Evolutionary conservation across 2,888 invertebrate genomes (phyloP), one percentile per base, ranked within the genome.

Genomic region (Cinara cedri): DNA sequence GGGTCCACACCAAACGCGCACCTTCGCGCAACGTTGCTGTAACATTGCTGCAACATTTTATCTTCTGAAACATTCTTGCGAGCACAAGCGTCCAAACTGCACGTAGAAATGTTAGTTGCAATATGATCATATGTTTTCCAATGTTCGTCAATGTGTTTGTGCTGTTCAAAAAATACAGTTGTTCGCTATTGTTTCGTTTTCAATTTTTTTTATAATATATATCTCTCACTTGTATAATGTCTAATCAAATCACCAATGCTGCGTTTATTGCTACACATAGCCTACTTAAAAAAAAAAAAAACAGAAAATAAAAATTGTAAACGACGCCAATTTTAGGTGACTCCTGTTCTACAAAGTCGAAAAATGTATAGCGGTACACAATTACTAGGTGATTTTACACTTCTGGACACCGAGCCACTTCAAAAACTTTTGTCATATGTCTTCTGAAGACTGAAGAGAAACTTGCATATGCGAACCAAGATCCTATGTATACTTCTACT

Each of bases 1-100:
- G 63, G 63, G 63, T 63, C 63, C 63, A 63, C 44, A 62, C 62
- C 16, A 62, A 42, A 63, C 63, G 34, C 19, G 63, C 63, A 19
- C 19, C 63, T 16, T 26, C 60, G 60, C 60, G 34, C 34, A 60
- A 34, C 34, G 34, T 60, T 34, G 44, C 44, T 44, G 44, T 19
- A 44, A 44, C 44, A 44, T 63, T 14, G 44, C 63, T 63, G 63
- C 44, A 63, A 63, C 63, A 44, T 63, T 63, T 63, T 44, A 44
- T 63, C 63, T 42, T 21, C 19, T 63, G 44, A n/a, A 19, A 44
- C 44, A 63, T 42, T 63, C 42, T 63, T 21, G 19, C 63, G 11
- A n/a, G 44, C 13, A 63, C 44, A 63, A 13, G 63, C 19, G 44
- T 63, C 44, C 24, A 63, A 14, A 63, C 63, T 44, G 19, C 42